These are phyloP conservation scores for Chlorops oryzae DNA, from an alignment of 1,140 invertebrate genomes.

Conservation along the genomic window DNA sequence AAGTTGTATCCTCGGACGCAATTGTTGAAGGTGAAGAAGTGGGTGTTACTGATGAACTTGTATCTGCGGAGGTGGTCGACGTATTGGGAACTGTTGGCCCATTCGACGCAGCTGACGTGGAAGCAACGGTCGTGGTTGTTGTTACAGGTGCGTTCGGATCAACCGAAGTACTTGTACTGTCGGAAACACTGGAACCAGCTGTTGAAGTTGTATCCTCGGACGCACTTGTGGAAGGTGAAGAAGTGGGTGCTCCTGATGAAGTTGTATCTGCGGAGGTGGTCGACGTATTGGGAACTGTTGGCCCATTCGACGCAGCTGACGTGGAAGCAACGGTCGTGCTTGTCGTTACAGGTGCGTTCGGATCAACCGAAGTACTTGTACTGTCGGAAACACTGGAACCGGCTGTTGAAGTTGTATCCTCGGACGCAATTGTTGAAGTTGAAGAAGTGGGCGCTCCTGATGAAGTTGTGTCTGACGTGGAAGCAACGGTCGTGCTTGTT, in stretches of 20 bases:
- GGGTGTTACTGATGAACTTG: constrained; percentile 8
- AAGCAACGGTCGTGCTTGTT: too few species aligned
- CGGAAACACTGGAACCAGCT: not conserved
- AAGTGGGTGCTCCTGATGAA: not conserved
- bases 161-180: not conserved
- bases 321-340: too few species aligned
- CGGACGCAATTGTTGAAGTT: not conserved
- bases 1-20: not conserved
- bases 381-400: not conserved
- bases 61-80: constrained; percentile 15
- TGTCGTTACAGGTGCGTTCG: constrained; percentile 16
- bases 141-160: constrained; percentile 12
- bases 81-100: constrained; percentile 11
- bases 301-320: too few species aligned
- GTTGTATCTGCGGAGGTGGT: constrained; percentile 17
- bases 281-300: constrained; percentile 12
- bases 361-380: not conserved
- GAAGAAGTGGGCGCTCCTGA: too few species aligned
- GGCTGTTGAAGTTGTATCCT: constrained; percentile 7
- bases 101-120: too few species aligned
- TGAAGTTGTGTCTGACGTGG: constrained; percentile 17
- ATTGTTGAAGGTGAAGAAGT: not conserved
- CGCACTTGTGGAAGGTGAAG: not conserved
- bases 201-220: not conserved
- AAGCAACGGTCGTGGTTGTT: too few species aligned